Base-by-base conservation (phyloP, 2,113 vertebrate species). In the Todiramphus saurophagus region DNA sequence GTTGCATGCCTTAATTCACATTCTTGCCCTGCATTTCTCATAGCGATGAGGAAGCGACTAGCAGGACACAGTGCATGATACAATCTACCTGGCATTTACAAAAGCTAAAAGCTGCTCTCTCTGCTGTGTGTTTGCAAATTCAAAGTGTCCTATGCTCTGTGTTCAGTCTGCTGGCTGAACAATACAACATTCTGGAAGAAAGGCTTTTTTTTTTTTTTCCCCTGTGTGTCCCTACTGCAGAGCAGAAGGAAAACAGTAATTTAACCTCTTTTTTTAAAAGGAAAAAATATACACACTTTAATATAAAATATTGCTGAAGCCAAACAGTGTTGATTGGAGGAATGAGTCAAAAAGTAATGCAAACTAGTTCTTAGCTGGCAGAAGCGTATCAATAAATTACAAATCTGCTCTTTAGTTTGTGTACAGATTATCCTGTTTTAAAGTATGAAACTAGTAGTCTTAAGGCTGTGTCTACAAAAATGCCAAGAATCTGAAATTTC, bases 1-100 rank as follows among this genome's bases (percentile, higher is more conserved):
- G 86, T 88, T 96, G 97, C 97, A 97, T 97, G 96, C 87, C 72
- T 91, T 73, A 69, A 86, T 93, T 92, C 88, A 96, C 77, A 69
- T 10, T 91, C 48, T 96, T 95, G 84, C 93, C 93, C 94, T 96
- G 94, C 60, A 33, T 83, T 90, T 95, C 81, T 91, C 41, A 35
- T 16, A 50, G 88, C 4, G 3, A 35, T 86, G 31, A 58, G 87
- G 77, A 68, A 76, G 74, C 8, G 8, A 83, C 39, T 44, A 53
- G 79, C 84, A 90, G 95, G 85, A 82, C 87, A 60, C 81, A 44
- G 79, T 94, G 97, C 97, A 97, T 96, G 95, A 90, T 74, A 56
- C 70, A 62, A 74, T 35, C 80, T 76, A 75, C 88, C 63, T 74
- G 79, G 69, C 79, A 82, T 93, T 93, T 66, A 84, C 56, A 66